Evolutionary conservation across 23 tunicate genomes (phyloP), one percentile per base, ranked within the genome.

Genomic region (Styela clava): DNA sequence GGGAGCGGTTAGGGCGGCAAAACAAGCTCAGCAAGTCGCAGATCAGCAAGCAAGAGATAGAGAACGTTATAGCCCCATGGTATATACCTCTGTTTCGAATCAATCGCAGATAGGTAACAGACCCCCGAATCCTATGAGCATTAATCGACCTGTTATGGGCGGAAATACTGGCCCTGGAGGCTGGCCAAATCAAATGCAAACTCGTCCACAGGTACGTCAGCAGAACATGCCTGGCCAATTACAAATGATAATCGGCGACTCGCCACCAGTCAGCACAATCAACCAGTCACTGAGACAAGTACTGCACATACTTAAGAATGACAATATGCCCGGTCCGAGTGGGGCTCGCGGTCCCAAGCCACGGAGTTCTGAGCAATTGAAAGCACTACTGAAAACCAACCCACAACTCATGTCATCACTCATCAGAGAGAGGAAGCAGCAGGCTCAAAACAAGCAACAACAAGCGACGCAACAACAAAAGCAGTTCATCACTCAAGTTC

Each of bases 1-100:
- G 19, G 69, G 61, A 2, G 97, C 97, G 1, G 83, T 91, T n/a
- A 30, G 82, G 32, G 97, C 97, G 24, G 97, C 97, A 2, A 79
- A 87, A 73, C 91, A 86, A 62, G 97, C 97, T 34, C 84, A 86
- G 34, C 67, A 82, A 26, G 70, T 91, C 0, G 97, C 97, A 52
- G 63, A 83, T 25, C 85, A 83, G 5, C 90, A 86, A 64, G 90
- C 87, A 21, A 62, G 35, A 32, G 52, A 74, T 18, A 67, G 78
- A 52, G 63, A 72, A n/a, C 56, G 79, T 3, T 23, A 37, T 32
- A 69, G 52, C 23, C 71, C 85, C 32, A 62, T 68, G 69, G 35
- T 28, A 44, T 64, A 76, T 24, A n/a, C 44, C 7, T 44, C 56
- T 44, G 56, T 44, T 44, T 12, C 56, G 7, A 44, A 12, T 44